phyloP scores from a whole-genome alignment of 2,113 vertebrate genomes.

The Phycodurus eques region DNA sequence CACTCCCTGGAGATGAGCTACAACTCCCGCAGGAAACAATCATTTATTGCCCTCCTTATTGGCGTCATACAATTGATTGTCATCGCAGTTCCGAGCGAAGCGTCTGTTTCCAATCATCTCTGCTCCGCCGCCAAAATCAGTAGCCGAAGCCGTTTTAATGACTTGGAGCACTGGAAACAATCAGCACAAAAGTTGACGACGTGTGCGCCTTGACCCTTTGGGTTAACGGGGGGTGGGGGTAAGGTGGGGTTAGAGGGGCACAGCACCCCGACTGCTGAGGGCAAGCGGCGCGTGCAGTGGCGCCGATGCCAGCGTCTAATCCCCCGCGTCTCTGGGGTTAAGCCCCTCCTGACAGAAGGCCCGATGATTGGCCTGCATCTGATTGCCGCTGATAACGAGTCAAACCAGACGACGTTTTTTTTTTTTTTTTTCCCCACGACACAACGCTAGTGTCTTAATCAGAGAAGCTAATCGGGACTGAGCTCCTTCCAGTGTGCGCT shows the following conservation, averaged over 20 bases:
- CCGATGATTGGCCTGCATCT: slow-evolving; percentile 50
- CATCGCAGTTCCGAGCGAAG: neutral
- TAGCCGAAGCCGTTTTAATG: neutral
- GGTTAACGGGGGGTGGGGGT: slow-evolving; percentile 12
- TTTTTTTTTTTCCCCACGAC: slow-evolving; percentile 40
- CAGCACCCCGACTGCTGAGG: slow-evolving; percentile 36
- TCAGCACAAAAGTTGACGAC: slow-evolving; percentile 26
- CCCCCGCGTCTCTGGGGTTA: slow-evolving; percentile 42
- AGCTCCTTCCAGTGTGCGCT: slow-evolving; percentile 46
- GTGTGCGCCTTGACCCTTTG: slow-evolving; percentile 31
- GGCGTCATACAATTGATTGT: neutral
- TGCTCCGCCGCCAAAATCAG: neutral
- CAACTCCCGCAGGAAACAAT: neutral
- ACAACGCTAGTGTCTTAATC: slow-evolving; percentile 50
- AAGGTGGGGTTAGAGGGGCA: slow-evolving; percentile 8
- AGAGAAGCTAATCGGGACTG: slow-evolving; percentile 67
- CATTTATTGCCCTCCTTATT: neutral
- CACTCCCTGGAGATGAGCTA: neutral
- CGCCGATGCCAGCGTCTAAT: slow-evolving; percentile 53
- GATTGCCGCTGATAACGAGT: slow-evolving; percentile 53
- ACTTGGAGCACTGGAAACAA: slow-evolving; percentile 20
- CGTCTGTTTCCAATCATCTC: neutral
- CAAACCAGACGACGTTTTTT: slow-evolving; percentile 54
- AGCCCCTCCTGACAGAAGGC: slow-evolving; percentile 56
- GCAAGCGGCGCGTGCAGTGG: slow-evolving; percentile 52